These are phyloP conservation scores for Tapirus terrestris DNA, from an alignment of 2,113 vertebrate genomes.

Conservation along the genomic window DNA sequence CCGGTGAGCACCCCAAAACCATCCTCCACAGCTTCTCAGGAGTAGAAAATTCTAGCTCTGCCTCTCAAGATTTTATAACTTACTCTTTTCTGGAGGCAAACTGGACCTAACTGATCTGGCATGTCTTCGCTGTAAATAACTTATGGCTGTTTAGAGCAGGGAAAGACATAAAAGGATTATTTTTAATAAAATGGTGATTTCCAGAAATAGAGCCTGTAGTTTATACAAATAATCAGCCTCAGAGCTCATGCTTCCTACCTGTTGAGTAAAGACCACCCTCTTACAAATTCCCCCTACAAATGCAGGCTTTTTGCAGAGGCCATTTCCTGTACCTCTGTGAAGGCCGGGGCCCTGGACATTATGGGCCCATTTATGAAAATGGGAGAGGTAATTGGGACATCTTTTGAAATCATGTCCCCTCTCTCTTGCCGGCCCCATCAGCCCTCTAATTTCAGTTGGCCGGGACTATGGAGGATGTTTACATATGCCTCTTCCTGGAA, in stretches of 20 bases:
- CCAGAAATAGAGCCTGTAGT: constrained; percentile 79
- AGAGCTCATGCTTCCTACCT: constrained; percentile 82
- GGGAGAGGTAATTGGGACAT: constrained; percentile 83
- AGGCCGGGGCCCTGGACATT: constrained; percentile 62
- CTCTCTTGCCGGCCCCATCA: neutral
- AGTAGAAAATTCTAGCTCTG: constrained; percentile 52
- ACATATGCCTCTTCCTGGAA: constrained; percentile 84
- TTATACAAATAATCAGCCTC: constrained; percentile 73
- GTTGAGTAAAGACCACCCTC: constrained; percentile 79
- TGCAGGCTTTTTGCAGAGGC: constrained; percentile 68
- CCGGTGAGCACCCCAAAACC: rapidly evolving
- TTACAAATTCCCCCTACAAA: constrained; percentile 78
- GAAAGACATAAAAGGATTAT: constrained; percentile 74
- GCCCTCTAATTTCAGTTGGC: constrained; percentile 83
- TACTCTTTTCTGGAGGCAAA: constrained; percentile 57
- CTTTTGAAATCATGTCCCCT: constrained; percentile 80
- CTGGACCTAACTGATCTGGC: constrained; percentile 61
- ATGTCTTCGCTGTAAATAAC: constrained; percentile 65
- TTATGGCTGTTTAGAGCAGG: constrained; percentile 69
- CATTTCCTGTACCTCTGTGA: constrained; percentile 81
- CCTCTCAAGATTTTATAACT: constrained; percentile 71
- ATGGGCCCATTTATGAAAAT: constrained; percentile 84
- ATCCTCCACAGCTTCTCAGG: neutral
- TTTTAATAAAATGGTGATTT: constrained; percentile 78
- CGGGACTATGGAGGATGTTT: constrained; percentile 73